Base-by-base conservation (phyloP, 2,888 invertebrate genomes). In the Marasmarcha lunaedactyla region DNA sequence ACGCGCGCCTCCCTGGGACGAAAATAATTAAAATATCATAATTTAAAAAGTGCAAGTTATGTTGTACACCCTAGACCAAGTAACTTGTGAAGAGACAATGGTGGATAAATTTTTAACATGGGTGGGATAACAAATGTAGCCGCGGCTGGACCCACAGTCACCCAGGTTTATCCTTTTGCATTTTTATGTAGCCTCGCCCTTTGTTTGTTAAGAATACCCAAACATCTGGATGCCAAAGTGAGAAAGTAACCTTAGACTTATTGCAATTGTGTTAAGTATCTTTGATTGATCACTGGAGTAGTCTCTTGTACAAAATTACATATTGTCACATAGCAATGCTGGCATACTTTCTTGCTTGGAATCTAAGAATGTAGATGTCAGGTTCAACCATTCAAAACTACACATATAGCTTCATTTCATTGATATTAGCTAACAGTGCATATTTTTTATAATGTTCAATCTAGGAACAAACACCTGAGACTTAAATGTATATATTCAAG, bases 31-130 rank as follows among this genome's bases (percentile, higher is more conserved):
- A 71, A 65, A 70, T 73, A 74, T 76, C 78, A 77, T 68, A 71
- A 69, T 72, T 73, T 70, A 74, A 76, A 74, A 73, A 79, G 81
- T 81, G 81, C 81, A 77, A 81, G 81, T 79, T 79, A 79, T 76
- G 74, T 77, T 78, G 57, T 57, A 78, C 77, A 74, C 65, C n/a
- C 68, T 73, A 78, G 71, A 71, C 64, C 68, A 59, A 77, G 64
- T 78, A 79, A 81, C 81, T 81, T 78, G 81, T 79, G 77, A 71
- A 71, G 74, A 79, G 79, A 81, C 81, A 67, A 74, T 74, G 79
- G 78, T 77, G 77, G 73, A 78, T 72, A 71, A 62, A 67, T 68
- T 71, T 63, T 59, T 69, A 72, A 60, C 58, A 67, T 55, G 55
- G 63, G 63, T 57, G 70, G 66, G 63, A 58, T 51, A 45, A 46